phyloP scores from a whole-genome alignment of 2,113 vertebrate species.

The Porphyrio hochstetteri region DNA sequence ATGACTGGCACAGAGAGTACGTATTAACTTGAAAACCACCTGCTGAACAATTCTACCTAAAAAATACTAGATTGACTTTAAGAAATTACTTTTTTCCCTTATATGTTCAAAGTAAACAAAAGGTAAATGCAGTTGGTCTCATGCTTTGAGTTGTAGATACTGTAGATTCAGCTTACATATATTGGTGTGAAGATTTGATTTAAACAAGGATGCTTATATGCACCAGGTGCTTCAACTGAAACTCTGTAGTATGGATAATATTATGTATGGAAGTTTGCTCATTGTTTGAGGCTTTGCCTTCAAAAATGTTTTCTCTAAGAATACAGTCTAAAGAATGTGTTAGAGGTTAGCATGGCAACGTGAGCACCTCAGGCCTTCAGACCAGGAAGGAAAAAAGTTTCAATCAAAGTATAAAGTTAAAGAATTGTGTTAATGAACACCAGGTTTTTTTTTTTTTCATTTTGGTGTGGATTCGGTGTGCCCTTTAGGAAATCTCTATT shows the following conservation, averaged over 20 bases:
- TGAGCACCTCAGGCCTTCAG: background rate
- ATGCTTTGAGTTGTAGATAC: background rate
- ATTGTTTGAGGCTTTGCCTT: background rate
- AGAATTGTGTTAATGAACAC: background rate
- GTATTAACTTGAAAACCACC: conserved; percentile 56
- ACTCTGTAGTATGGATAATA: background rate
- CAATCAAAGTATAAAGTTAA: background rate
- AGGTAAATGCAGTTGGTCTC: background rate
- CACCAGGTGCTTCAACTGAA: background rate
- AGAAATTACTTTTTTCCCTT: background rate
- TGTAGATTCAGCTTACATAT: background rate
- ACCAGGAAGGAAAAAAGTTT: background rate
- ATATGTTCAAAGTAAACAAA: background rate
- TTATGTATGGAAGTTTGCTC: background rate
- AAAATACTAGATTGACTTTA: background rate
- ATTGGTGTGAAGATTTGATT: background rate
- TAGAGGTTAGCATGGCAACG: background rate
- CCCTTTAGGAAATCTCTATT: background rate
- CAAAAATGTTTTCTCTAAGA: background rate
- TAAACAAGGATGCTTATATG: background rate
- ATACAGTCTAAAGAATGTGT: background rate
- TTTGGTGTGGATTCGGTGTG: background rate
- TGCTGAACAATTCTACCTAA: background rate
- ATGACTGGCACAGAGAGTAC: conserved; percentile 99
- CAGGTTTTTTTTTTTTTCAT: background rate